phyloP scores from a whole-genome alignment of 2,113 vertebrate genomes.

The Tinamus guttatus region DNA sequence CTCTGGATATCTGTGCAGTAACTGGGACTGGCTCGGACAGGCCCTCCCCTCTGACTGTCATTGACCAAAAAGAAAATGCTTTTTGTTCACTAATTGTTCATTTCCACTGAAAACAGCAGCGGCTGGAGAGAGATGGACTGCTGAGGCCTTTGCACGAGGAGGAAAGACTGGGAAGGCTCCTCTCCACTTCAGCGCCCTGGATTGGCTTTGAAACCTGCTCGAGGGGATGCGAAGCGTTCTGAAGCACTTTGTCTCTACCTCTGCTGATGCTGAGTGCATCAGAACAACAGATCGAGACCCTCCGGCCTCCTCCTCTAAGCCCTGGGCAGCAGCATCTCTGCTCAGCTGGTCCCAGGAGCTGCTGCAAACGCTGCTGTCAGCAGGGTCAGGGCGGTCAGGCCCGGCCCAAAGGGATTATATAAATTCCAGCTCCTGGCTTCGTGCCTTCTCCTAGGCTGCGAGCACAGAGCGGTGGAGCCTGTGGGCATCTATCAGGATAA shows the following conservation, averaged over 20 bases:
- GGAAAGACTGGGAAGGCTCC: not conserved
- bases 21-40: not conserved
- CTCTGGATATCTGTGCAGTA: not conserved
- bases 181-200: not conserved
- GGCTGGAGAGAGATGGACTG: not conserved
- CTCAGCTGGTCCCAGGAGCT: conserved; percentile 16
- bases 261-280: not conserved
- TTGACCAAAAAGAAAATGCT: too few relatives aligned
- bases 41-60: not conserved
- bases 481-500: conserved; percentile 54
- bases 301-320: not conserved
- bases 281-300: not conserved
- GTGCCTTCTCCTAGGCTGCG: not conserved
- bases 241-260: not conserved
- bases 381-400: conserved; percentile 31
- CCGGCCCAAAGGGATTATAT: conserved; percentile 21
- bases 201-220: not conserved
- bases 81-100: not conserved
- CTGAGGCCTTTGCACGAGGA: not conserved
- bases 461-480: rapidly evolving
- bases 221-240: not conserved
- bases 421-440: conserved; percentile 8
- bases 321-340: not conserved
- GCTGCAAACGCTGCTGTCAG: conserved; percentile 38
- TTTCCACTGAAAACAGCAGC: not conserved